These are phyloP conservation scores for Leistus spinibarbis DNA, from an alignment of 2,888 invertebrate genomes.

Conservation along the genomic window DNA sequence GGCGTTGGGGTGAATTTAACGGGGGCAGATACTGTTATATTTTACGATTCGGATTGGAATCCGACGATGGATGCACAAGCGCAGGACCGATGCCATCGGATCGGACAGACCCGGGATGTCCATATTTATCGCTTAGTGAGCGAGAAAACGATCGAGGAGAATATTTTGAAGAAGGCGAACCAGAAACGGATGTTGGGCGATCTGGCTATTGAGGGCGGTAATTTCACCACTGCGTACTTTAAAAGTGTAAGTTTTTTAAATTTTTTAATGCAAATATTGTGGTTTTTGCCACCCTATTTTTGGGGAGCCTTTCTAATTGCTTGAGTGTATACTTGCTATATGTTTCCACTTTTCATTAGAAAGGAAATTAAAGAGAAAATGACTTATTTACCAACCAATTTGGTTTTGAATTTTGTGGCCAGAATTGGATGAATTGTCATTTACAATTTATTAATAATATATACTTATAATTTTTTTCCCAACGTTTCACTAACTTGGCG, in stretches of 20 bases:
- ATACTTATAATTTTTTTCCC: too few relatives aligned
- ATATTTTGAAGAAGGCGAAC: conserved; percentile 97
- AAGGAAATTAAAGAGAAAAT: neutral
- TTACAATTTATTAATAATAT: too few relatives aligned
- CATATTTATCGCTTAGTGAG: conserved; percentile 96
- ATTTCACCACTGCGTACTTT: conserved; percentile 97
- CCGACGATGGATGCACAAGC: conserved; percentile 99
- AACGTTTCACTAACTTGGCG: too few relatives aligned
- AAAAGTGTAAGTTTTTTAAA: conserved; percentile 74
- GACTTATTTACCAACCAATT: neutral
- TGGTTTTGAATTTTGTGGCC: neutral
- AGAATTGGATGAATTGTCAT: neutral
- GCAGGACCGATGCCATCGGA: conserved; percentile 96
- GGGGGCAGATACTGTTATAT: conserved; percentile 98
- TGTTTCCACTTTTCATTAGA: neutral
- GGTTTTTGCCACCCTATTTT: neutral
- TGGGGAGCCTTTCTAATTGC: neutral
- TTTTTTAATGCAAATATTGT: neutral
- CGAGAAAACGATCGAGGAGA: conserved; percentile 97
- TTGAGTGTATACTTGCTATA: neutral
- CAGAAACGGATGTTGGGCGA: conserved; percentile 96
- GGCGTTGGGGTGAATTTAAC: conserved; percentile 98
- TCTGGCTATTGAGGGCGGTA: conserved; percentile 97
- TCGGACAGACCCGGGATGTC: conserved; percentile 98
- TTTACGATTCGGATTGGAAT: conserved; percentile 99